Conservation (phyloP, 2,797 vertebrate species). For the Coregonus suidteri region DNA sequence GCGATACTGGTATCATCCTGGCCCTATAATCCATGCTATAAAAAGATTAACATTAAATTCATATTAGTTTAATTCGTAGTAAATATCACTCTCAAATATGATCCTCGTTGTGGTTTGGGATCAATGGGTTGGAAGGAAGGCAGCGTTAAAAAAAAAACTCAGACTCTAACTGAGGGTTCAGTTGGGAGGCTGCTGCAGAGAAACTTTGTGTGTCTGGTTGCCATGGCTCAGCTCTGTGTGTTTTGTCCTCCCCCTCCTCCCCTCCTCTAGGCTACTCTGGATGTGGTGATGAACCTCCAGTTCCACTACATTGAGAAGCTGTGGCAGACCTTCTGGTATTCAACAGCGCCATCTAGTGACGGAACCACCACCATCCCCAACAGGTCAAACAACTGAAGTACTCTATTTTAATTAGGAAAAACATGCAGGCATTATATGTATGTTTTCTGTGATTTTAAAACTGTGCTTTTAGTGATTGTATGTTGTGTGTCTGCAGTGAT, state of each 20-base stretch:
- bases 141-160: slow-evolving; percentile 22
- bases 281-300: slow-evolving; percentile 96
- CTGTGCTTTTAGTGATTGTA: neutral
- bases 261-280: slow-evolving; percentile 85
- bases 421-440: too few relatives aligned
- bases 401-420: neutral
- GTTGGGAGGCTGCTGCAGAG: slow-evolving; percentile 43
- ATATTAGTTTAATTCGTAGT: neutral
- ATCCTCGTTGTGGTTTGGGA: slow-evolving; percentile 3
- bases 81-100: neutral
- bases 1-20: too few relatives aligned
- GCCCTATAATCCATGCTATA: neutral
- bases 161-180: slow-evolving; percentile 60
- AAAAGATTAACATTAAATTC: neutral
- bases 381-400: slow-evolving; percentile 68
- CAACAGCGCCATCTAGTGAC: slow-evolving; percentile 84
- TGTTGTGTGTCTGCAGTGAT: slow-evolving; percentile 72
- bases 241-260: slow-evolving; percentile 44
- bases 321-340: slow-evolving; percentile 98
- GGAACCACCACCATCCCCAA: slow-evolving; percentile 73
- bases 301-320: slow-evolving; percentile 97
- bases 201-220: slow-evolving; percentile 78
- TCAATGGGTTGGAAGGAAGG: slow-evolving; percentile 10
- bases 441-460: neutral
- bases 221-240: slow-evolving; percentile 71